Base-by-base conservation (phyloP, 2,888 invertebrate species). In the Erebia ligea region DNA sequence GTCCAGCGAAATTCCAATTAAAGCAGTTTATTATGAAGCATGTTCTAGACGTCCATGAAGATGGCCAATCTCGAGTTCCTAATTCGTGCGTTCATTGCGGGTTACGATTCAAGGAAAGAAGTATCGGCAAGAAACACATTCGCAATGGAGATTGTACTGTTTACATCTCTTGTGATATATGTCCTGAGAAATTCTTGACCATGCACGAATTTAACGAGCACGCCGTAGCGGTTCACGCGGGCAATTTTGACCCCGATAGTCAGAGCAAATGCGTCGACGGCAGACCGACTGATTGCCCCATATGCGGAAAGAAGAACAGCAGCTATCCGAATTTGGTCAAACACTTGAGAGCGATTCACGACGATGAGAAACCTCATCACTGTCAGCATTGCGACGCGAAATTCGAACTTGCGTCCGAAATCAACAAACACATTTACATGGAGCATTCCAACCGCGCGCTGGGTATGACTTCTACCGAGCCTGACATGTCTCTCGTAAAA, bases 381-480 rank as follows among this genome's bases (percentile, higher is more conserved):
- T 95, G 95, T 76, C 94, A 94, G 72, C 94, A 95, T 69, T 95
- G 95, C 76, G 94, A 94, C 59, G 86, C 93, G 34, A 94, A 93
- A 77, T 95, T 94, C 78, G 87, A 92, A 73, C 92, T 94, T 75
- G 92, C 95, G 56, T 85, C 91, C 2, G 94, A 94, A 73, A 81
- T 95, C 0, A 93, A 95, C 71, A 94, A 94, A 73, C 95, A 95
- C 76, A 90, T 95, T 72, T 95, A 94, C 84, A 89, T 91, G 76
- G 93, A 94, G 40, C 95, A 95, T 78, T 94, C 94, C 42, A 92
- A 94, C 17, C 87, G 90, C 76, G 82, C 86, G 3, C 75, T 91
- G 61, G 88, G 89, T 48, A 76, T 86, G 78, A 76, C 84, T 21
- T 77, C 79, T 17, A 76, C 76, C 1, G 88, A 89, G 70, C 88